Percentiles rank a stretch among this genome's conserved stretches.
Conservation (phyloP, 2,113 vertebrate genomes). For the Hyaena hyaena region DNA sequence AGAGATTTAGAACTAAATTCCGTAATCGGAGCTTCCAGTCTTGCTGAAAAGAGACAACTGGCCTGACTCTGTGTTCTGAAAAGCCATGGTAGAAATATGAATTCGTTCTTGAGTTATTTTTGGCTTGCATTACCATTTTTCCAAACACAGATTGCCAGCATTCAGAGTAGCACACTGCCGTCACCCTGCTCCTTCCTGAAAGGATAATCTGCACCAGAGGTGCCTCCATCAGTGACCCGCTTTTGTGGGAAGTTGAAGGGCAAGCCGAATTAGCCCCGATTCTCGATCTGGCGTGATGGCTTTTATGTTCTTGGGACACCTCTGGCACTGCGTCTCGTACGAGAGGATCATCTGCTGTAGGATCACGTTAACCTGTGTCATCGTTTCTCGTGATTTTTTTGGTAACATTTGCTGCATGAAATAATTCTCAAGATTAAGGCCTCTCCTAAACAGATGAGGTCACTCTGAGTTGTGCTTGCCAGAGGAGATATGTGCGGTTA, state of each 20-base stretch:
- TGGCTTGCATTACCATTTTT: slow-evolving; percentile 36
- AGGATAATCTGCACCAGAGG: background rate
- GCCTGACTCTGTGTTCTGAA: background rate
- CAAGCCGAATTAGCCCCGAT: background rate
- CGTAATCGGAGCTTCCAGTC: background rate
- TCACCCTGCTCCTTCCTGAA: background rate
- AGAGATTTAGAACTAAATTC: slow-evolving; percentile 45
- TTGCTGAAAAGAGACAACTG: background rate
- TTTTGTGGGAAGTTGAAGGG: background rate
- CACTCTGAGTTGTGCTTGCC: background rate
- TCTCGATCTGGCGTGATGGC: background rate
- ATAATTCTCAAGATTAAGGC: slow-evolving; percentile 1
- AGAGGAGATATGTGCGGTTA: background rate
- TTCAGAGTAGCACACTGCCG: background rate
- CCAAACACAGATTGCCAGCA: background rate
- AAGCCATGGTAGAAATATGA: slow-evolving; percentile 31
- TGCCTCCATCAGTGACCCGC: background rate
- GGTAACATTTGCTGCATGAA: background rate
- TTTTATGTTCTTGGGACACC: background rate
- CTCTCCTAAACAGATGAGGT: slow-evolving; percentile 22
- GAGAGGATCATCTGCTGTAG: background rate
- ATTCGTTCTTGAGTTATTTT: slow-evolving; percentile 45
- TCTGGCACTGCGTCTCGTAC: background rate
- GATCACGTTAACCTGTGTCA: background rate
- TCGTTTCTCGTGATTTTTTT: background rate